Conservation (phyloP, 2,797 vertebrate genomes). For the Chelon auratus region DNA sequence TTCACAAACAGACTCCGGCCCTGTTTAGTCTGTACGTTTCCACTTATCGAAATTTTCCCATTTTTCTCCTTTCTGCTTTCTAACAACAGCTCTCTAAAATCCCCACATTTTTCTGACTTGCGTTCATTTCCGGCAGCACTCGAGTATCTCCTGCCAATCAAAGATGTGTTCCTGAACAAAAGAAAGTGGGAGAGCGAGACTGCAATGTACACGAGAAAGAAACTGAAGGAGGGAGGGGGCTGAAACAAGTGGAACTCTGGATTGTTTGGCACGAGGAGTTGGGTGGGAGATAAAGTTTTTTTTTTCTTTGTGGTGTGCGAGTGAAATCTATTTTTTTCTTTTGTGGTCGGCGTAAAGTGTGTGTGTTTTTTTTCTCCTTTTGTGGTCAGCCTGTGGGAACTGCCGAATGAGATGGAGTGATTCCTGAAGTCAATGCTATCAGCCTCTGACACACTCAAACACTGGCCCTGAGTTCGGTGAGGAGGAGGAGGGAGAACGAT, state of each 20-base stretch:
- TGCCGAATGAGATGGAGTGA: slow-evolving; percentile 75
- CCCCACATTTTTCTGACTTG: slow-evolving; percentile 60
- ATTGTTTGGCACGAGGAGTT: slow-evolving; percentile 65
- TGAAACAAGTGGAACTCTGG: slow-evolving; percentile 36
- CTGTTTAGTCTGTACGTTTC: slow-evolving; percentile 75
- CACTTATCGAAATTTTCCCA: slow-evolving; percentile 68
- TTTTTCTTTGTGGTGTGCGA: slow-evolving; percentile 61
- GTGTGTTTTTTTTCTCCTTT: slow-evolving; percentile 56
- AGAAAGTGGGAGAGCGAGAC: slow-evolving; percentile 26
- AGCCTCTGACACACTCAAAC: slow-evolving; percentile 74
- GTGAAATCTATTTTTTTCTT: slow-evolving; percentile 72
- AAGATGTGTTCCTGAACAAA: slow-evolving; percentile 53
- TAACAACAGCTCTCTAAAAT: slow-evolving; percentile 62
- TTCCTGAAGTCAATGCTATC: slow-evolving; percentile 81
- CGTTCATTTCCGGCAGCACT: slow-evolving; percentile 59
- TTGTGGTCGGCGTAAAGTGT: slow-evolving; percentile 61
- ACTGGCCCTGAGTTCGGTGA: slow-evolving; percentile 36
- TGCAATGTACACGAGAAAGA: slow-evolving; percentile 25
- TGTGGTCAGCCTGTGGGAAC: slow-evolving; percentile 78
- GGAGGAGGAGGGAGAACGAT: slow-evolving; percentile 32
- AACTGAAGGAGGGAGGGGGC: slow-evolving; percentile 23
- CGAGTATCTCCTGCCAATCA: slow-evolving; percentile 66
- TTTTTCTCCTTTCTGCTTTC: slow-evolving; percentile 42
- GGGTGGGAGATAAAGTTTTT: slow-evolving; percentile 62
- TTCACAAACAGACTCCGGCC: slow-evolving; percentile 12